phyloP scores from a whole-genome alignment of 2,797 vertebrate genomes.

The Pipistrellus kuhlii region DNA sequence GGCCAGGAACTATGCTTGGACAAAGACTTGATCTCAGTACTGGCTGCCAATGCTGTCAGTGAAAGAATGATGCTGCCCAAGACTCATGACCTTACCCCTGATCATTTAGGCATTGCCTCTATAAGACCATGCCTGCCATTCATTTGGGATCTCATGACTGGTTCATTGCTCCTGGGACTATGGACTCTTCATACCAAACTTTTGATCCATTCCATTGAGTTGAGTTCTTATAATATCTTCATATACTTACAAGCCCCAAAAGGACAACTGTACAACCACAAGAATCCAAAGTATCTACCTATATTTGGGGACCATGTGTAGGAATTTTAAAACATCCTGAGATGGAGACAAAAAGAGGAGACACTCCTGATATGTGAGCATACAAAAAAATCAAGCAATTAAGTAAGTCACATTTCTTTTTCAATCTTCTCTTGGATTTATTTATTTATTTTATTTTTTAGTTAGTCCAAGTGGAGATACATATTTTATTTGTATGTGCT shows the following conservation, averaged over 20 bases:
- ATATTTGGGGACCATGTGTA: not conserved
- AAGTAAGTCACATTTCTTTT: constrained; percentile 11
- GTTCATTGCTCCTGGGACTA: not conserved
- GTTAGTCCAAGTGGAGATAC: not conserved
- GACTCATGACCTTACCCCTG: not conserved
- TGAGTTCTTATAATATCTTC: not conserved
- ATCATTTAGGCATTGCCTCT: not conserved
- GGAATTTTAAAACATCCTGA: not conserved
- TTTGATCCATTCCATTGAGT: too few species aligned
- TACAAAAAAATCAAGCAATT: not conserved
- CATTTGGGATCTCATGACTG: not conserved
- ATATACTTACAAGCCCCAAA: not conserved
- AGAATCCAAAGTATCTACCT: not conserved
- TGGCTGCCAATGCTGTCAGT: too few species aligned
- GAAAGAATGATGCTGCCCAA: not conserved
- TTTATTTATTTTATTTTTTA: not conserved
- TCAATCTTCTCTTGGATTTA: not conserved
- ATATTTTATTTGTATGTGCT: not conserved
- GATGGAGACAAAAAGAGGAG: not conserved
- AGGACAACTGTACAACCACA: not conserved
- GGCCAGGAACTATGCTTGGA: not conserved
- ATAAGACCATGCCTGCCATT: not conserved
- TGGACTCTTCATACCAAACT: not conserved
- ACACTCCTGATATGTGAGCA: not conserved
- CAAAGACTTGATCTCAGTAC: not conserved